These are phyloP conservation scores for Nicator chloris DNA, from an alignment of 2,113 vertebrate species.

Conservation along the genomic window DNA sequence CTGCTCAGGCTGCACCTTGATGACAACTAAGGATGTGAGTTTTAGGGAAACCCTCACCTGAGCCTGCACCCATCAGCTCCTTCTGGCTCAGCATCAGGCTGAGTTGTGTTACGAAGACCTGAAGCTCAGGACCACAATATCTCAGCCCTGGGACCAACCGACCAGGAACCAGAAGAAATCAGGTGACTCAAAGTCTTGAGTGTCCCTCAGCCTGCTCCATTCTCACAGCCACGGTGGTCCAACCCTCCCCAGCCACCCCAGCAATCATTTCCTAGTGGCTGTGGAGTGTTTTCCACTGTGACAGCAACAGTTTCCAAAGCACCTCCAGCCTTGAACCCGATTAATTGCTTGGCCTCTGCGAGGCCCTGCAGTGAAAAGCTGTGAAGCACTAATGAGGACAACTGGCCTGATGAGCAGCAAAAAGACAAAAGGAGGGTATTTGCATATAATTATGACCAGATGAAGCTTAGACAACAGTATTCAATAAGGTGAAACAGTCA, in stretches of 20 bases:
- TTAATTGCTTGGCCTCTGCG: background rate
- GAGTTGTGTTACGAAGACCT: background rate
- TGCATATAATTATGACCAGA: constrained; percentile 39
- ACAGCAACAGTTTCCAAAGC: background rate
- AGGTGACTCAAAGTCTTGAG: background rate
- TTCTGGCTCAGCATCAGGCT: background rate
- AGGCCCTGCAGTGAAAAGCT: constrained; percentile 9
- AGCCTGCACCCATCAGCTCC: background rate
- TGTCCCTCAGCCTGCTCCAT: background rate
- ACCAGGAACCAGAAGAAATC: background rate
- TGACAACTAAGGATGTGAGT: background rate
- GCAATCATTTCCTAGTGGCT: background rate
- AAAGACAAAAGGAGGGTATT: constrained; percentile 37
- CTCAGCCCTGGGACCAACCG: background rate
- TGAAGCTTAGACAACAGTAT: background rate
- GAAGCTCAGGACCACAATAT: background rate
- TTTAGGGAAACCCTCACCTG: background rate
- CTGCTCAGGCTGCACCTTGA: background rate
- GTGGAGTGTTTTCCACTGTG: background rate
- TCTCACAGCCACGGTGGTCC: background rate
- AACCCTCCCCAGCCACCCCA: background rate
- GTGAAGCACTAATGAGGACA: constrained; percentile 3
- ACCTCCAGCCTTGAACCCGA: background rate
- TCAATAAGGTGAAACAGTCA: background rate
- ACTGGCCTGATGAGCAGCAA: background rate